Percentiles rank a stretch among this genome's conserved stretches.
Conservation (phyloP, 2,797 vertebrate species). For the Sebastes elongatus region DNA sequence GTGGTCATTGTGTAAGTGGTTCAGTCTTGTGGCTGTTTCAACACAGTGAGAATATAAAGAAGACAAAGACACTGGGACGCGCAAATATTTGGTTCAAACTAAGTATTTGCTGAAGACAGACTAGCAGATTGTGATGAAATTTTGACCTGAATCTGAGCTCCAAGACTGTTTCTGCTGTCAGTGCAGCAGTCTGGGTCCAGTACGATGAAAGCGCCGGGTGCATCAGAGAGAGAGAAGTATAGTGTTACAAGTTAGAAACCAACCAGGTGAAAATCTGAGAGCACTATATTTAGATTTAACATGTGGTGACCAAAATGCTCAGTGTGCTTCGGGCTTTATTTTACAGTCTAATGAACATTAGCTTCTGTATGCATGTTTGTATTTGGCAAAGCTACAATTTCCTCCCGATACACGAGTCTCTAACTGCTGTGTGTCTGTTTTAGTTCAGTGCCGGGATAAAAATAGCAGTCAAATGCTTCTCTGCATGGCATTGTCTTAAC, state of each 20-base stretch:
- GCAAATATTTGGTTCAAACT: constrained; percentile 28
- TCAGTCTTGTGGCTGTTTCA: neutral
- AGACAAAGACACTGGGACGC: neutral
- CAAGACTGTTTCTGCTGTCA: neutral
- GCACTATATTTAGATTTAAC: neutral
- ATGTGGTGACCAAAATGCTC: neutral
- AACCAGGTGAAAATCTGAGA: neutral
- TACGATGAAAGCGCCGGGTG: neutral
- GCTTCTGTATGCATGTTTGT: neutral
- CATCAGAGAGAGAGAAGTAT: neutral
- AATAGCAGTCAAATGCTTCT: constrained; percentile 46
- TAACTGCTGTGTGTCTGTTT: constrained; percentile 7
- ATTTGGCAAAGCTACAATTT: neutral
- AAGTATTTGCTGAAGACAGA: neutral
- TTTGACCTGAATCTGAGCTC: neutral
- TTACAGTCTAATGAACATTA: neutral
- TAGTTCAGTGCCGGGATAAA: constrained; percentile 30
- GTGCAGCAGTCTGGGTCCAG: too few species aligned
- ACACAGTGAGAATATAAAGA: neutral
- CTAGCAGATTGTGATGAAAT: neutral
- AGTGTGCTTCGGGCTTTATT: neutral
- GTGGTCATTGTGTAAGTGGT: neutral
- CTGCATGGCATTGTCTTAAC: constrained; percentile 57
- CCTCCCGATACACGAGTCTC: neutral
- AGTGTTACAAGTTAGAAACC: neutral